A percentile compares a stretch with the other conserved stretches of the same genome.
Evolutionary conservation across 2,113 vertebrate species (phyloP).

Genomic region (Eulacestoma nigropectus): DNA sequence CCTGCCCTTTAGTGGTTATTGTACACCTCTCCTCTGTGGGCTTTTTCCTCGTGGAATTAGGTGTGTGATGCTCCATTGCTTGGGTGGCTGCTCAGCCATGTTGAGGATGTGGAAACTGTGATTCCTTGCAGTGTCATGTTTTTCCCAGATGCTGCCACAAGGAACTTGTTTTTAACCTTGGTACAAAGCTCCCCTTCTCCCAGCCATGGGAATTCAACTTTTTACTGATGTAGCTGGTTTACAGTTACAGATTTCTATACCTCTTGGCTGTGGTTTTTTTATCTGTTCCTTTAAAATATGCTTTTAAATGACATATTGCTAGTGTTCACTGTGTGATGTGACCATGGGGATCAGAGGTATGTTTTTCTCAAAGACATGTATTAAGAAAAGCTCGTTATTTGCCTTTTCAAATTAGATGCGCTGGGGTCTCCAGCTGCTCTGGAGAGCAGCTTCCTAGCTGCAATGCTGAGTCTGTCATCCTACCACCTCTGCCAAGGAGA

Average conservation of each 20-base stretch:
- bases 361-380: neutral
- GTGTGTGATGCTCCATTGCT: fast-evolving
- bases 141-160: neutral
- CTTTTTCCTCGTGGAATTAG: neutral
- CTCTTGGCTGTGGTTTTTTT: neutral
- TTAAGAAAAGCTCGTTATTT: neutral
- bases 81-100: neutral
- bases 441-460: neutral
- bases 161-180: neutral
- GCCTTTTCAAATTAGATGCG: neutral
- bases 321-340: neutral
- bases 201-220: neutral
- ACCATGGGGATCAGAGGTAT: neutral
- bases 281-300: neutral
- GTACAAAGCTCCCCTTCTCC: neutral
- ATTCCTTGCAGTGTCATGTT: neutral
- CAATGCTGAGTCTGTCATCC: neutral
- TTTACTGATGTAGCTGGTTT: neutral
- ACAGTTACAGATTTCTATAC: neutral
- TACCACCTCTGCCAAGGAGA: neutral
- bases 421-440: neutral
- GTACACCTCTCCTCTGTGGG: neutral
- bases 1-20: neutral
- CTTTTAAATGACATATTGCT: neutral
- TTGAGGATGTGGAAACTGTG: fast-evolving